Evolutionary conservation across 2,888 invertebrate species (phyloP).

Genomic region (Synergus japonicus): DNA sequence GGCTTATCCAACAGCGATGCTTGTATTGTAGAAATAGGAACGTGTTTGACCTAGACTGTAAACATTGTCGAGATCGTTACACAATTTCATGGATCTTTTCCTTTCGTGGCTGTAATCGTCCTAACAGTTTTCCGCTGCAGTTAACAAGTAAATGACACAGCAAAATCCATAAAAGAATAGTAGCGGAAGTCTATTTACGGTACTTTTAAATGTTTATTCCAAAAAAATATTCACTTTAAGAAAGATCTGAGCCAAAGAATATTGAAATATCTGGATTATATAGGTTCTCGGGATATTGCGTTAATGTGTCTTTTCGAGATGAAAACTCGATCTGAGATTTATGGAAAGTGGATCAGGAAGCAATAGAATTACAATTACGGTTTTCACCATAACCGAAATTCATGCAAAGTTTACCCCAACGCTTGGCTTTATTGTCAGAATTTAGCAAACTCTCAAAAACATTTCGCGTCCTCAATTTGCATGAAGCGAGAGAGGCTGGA

Average conservation of each 20-base stretch:
- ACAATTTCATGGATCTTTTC: conserved; percentile 18
- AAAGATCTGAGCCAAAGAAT: not conserved
- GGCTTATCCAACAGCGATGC: conserved; percentile 47
- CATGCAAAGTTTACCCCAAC: not conserved
- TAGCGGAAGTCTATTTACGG: not conserved
- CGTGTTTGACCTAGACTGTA: conserved; percentile 25
- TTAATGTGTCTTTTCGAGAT: too few species aligned
- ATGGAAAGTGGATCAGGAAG: not conserved
- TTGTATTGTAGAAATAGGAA: conserved; percentile 11
- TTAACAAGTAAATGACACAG: not conserved
- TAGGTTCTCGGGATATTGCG: too few species aligned
- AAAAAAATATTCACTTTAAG: not conserved
- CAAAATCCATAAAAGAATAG: not conserved
- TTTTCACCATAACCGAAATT: not conserved
- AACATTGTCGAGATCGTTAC: conserved; percentile 21
- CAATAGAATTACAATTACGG: not conserved
- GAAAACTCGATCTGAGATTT: not conserved
- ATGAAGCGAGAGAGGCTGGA: conserved; percentile 13
- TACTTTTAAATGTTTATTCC: not conserved
- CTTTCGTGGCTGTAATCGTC: conserved; percentile 16
- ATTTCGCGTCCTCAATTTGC: conserved; percentile 19
- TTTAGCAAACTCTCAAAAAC: conserved; percentile 15
- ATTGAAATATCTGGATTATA: too few species aligned
- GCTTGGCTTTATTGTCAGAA: conserved; percentile 4
- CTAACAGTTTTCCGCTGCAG: conserved; percentile 11